phyloP scores from a whole-genome alignment of 2,113 vertebrate genomes.

The Sterrhoptilus dennistouni region DNA sequence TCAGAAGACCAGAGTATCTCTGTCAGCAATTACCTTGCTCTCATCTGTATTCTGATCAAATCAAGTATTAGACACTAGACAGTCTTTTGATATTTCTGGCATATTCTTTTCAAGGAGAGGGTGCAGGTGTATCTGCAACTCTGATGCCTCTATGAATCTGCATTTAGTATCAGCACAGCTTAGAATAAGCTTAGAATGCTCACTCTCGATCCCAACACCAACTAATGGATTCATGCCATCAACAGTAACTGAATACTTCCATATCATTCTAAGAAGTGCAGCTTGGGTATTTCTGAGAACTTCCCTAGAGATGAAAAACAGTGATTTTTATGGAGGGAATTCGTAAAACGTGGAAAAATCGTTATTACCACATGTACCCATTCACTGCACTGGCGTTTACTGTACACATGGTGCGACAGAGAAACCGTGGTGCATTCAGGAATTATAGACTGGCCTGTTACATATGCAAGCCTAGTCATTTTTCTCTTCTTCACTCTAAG shows the following conservation, averaged over 20 bases:
- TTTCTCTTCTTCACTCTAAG: neutral
- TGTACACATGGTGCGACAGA: neutral
- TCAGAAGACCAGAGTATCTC: neutral
- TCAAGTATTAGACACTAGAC: neutral
- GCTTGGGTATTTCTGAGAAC: neutral
- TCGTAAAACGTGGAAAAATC: neutral
- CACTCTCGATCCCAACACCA: neutral
- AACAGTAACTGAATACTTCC: neutral
- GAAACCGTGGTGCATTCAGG: neutral
- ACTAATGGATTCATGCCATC: neutral
- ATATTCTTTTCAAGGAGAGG: neutral
- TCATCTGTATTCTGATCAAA: neutral
- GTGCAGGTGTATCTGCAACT: neutral
- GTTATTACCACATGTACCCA: neutral
- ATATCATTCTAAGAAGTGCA: neutral
- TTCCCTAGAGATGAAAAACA: neutral
- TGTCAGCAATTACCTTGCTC: neutral
- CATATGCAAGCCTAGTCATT: neutral
- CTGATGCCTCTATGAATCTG: neutral
- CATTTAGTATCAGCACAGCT: neutral
- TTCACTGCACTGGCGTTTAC: neutral
- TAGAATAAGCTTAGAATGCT: neutral
- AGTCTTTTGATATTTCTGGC: neutral
- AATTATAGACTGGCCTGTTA: neutral
- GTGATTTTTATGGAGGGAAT: neutral